Evolutionary conservation across 2,113 vertebrate genomes (phyloP), one percentile per base, ranked within the genome.

Genomic region (Mandrillus leucophaeus): DNA sequence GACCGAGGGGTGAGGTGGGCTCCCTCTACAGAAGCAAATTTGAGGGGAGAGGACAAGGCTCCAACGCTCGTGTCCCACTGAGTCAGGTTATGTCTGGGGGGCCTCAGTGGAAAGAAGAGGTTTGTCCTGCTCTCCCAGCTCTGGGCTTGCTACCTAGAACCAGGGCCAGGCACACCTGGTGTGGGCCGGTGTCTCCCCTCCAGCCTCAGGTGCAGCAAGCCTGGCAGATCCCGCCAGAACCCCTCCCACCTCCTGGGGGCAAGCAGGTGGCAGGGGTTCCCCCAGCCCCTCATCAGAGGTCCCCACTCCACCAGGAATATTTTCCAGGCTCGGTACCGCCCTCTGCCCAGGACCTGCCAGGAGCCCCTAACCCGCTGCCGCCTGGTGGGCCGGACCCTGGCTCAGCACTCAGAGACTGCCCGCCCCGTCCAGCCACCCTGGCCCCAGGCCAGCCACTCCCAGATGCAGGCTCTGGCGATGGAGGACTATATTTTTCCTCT

Each of bases 1-100:
- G 27, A 78, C 27, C 8, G 3, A 48, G 3, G 2, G 16, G 50
- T 5, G 9, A 14, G 61, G 14, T 0, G 10, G 70, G 35, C 38
- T 59, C 81, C 40, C 38, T 82, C 72, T 32, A 35, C 6, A 18
- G 72, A 52, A n/a, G 14, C 61, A 70, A 27, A 48, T 70, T 16
- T 32, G 6, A 0, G 18, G 23, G 92, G 40, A 40, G 38, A 23
- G 6, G 8, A 11, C 59, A 20, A 27, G 18, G 32, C 38, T 11
- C 7, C 6, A 25, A 5, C 1, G 48, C 6, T 6, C 1, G 6
- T 22, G 30, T 84, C 82, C 59, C 80, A 70, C 2, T 2, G 3
- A 1, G 13, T 4, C 1, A 1, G 32, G 38, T 25, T 3, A 22
- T 12, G 45, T 82, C 6, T 23, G 6, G n/a, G 32, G 32, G 20